phyloP scores from a whole-genome alignment of 2,888 invertebrate species.

The Pollenia griseotomentosa region DNA sequence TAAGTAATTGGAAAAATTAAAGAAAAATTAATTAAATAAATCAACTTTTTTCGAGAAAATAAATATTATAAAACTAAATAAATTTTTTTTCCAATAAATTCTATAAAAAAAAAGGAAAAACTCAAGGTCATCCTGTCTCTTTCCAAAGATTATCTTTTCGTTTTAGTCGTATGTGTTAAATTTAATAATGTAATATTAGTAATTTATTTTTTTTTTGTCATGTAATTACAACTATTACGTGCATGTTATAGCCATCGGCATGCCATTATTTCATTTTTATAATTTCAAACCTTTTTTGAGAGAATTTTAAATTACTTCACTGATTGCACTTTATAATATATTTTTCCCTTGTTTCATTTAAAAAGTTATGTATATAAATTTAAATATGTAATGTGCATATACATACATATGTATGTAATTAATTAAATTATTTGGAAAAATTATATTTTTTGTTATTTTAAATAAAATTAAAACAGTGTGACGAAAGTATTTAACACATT shows the following conservation, averaged over 20 bases:
- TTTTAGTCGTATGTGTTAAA: not conserved
- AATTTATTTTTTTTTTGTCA: not conserved
- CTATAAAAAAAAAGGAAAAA: not conserved
- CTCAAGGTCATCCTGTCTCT: conserved; percentile 23
- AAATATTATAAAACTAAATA: too few relatives aligned
- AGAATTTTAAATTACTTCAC: conserved; percentile 39
- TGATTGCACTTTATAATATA: not conserved
- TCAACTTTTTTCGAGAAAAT: too few relatives aligned
- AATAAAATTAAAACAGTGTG: conserved; percentile 1
- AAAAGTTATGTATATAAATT: not conserved
- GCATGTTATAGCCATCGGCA: conserved; percentile 34
- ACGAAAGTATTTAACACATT: conserved; percentile 23
- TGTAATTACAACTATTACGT: conserved; percentile 29
- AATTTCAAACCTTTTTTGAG: not conserved
- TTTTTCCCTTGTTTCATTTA: not conserved
- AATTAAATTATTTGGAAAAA: conserved; percentile 12
- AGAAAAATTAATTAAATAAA: too few relatives aligned
- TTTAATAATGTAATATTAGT: conserved; percentile 39
- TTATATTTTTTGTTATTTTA: conserved; percentile 13
- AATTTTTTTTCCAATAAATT: not conserved
- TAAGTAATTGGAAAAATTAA: too few relatives aligned
- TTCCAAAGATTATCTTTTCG: not conserved
- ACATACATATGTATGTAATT: conserved; percentile 44
- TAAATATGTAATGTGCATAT: not conserved
- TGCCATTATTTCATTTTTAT: conserved; percentile 47